Evolutionary conservation across 2,113 vertebrate genomes (phyloP).

Genomic region (Melierax canorus): DNA sequence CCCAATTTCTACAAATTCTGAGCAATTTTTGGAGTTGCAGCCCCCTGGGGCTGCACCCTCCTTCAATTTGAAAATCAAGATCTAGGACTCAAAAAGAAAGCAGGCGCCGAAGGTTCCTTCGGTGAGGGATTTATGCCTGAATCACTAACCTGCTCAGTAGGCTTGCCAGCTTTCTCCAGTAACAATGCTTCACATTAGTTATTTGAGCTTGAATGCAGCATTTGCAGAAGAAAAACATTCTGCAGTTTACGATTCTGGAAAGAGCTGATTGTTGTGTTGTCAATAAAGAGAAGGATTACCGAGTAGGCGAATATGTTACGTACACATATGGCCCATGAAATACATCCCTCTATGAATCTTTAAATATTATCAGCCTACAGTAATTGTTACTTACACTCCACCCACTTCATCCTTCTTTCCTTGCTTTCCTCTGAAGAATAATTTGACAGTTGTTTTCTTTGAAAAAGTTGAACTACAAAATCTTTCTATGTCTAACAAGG

Average conservation of each 20-base stretch:
- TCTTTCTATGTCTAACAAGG: neutral
- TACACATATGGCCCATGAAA: slow-evolving; percentile 22
- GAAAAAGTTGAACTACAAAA: slow-evolving; percentile 2
- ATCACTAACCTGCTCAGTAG: neutral
- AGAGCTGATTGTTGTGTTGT: slow-evolving; percentile 31
- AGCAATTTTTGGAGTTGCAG: neutral
- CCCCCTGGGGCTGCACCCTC: neutral
- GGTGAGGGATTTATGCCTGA: neutral
- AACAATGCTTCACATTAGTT: neutral
- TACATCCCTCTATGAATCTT: slow-evolving; percentile 30
- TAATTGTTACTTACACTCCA: slow-evolving; percentile 55
- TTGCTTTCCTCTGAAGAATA: slow-evolving; percentile 21
- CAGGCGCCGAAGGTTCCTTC: neutral
- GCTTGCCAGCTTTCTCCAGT: neutral
- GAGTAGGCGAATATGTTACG: slow-evolving; percentile 34
- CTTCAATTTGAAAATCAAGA: neutral
- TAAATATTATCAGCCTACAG: slow-evolving; percentile 42
- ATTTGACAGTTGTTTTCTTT: slow-evolving; percentile 36
- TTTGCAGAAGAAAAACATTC: slow-evolving; percentile 23
- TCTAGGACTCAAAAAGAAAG: neutral
- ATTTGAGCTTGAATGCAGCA: neutral
- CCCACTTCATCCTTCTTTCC: slow-evolving; percentile 37
- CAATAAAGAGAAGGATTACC: slow-evolving; percentile 30
- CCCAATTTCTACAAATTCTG: neutral
- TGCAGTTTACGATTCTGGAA: slow-evolving; percentile 5